Evolutionary conservation across 2,113 vertebrate genomes (phyloP), one percentile per base, ranked within the genome.

Genomic region (Chrysemys picta): DNA sequence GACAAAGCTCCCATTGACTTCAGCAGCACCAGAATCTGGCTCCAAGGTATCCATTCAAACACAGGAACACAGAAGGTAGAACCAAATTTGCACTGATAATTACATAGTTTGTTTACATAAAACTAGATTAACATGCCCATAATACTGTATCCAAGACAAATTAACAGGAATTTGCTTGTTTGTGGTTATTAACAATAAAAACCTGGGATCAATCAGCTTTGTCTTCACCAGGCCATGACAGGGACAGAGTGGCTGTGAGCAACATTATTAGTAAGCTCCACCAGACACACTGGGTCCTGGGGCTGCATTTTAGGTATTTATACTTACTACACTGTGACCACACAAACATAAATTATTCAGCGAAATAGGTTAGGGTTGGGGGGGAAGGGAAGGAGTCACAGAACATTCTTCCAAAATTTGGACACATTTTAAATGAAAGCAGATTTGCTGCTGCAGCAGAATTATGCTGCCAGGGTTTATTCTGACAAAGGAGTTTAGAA

Each of bases 91-190:
- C 84, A 76, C 13, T 4, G 42, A 24, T 54, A 96, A 80, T 92
- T 95, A 89, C 65, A 91, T 90, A 78, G 79, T 88, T 95, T 80
- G 11, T 85, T 75, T 89, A 85, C 89, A 31, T 79, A 96, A 93
- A 95, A 45, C 38, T 87, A 91, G 91, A 95, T 87, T 79, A 89
- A 65, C 50, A 78, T 0, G 72, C 45, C 45, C 91, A 85, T 57
- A 90, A 76, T 78, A 54, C 81, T 56, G 88, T 52, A 87, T 95
- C 83, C 72, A 53, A 3, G 65, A 57, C 38, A 83, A 75, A 2
- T 91, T 85, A 97, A 79, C 94, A 85, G 94, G 72, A 92, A 86
- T 13, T 82, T 82, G 90, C 12, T 22, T 89, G 83, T 95, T 95
- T 80, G 87, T 2, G 72, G 87, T 82, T 88, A 93, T 62, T 87